Base-by-base conservation (phyloP, 2,797 vertebrate genomes). In the Spea hammondii region DNA sequence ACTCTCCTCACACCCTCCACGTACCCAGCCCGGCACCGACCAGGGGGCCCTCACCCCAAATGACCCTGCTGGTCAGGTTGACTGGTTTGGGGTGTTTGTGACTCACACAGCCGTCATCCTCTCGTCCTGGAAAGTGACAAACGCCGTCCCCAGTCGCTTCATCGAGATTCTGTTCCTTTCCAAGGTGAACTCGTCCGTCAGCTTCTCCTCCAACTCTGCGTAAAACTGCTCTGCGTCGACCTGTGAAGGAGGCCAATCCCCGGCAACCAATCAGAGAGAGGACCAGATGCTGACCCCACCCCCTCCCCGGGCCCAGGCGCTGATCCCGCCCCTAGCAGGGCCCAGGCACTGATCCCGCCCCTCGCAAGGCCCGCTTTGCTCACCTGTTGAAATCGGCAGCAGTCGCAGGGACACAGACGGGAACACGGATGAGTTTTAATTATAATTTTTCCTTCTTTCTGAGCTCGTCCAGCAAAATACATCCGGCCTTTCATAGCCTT, bases 141-240 rank as follows among this genome's bases (percentile, higher is more conserved):
- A 99, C 68, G 95, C 94, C 60, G 97, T 91, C 85, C 96, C 95
- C 5, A 99, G 92, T 57, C 94, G 89, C 87, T 97, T 99, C 84
- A 96, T 89, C 0, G 84, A 85, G 81, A 99, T 95, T 3, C 94
- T 94, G 84, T 94, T 95, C 87, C 95, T 95, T 89, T 99, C 98
- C 0, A 96, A 97, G 0, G 98, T 97, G 84, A 99, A 99, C 85
- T 98, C 97, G 1, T 99, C 98, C 0, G 97, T 99, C 64, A 97
- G 90, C 84, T 96, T 97, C 87, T 99, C 97, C 81, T 99, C 98
- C 79, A 99, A 82, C 86, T 98, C 97, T 10, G 96, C 95, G 0
- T 99, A 99, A 83, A 98, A 98, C 84, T 99, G 97, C 83, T 99
- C 97, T 0, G 97, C 97, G 14, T 99, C 97, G 84, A 99, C 96